A percentile compares a stretch with the other conserved stretches of the same genome.
phyloP scores from a whole-genome alignment of 2,797 vertebrate genomes.

The Tapirus indicus region DNA sequence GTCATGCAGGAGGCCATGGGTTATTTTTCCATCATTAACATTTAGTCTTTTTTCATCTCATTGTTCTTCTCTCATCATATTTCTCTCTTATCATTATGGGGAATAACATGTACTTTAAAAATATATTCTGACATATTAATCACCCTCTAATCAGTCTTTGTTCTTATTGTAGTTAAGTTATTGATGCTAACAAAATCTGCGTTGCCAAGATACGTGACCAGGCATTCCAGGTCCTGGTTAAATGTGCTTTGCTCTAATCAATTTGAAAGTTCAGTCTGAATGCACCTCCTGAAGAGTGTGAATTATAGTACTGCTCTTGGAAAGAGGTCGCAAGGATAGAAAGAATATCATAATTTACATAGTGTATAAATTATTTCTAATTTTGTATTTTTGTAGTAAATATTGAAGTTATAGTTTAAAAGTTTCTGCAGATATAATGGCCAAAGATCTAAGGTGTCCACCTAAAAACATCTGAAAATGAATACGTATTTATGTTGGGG shows the following conservation, averaged over 20 bases:
- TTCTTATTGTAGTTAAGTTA: background rate
- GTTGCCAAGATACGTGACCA: background rate
- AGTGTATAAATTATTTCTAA: background rate
- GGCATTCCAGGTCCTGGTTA: background rate
- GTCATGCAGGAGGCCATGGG: no score
- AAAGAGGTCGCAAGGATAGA: background rate
- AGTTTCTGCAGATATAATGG: background rate
- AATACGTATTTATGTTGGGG: background rate
- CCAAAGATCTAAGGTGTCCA: fast-evolving
- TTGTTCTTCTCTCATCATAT: background rate
- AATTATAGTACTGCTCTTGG: background rate
- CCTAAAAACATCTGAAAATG: background rate
- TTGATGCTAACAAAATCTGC: background rate
- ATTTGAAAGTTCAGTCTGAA: background rate
- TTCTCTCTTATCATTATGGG: background rate
- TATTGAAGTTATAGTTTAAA: background rate
- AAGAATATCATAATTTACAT: background rate
- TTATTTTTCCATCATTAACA: background rate
- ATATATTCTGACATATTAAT: background rate
- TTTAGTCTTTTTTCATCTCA: background rate
- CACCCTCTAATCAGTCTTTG: background rate
- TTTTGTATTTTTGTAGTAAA: no score
- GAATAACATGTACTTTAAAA: background rate
- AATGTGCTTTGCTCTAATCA: background rate
- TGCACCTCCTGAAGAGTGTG: background rate